Percentiles rank a stretch among this genome's conserved stretches.
Conservation (phyloP, 2,113 vertebrate genomes). For the Pampusana beccarii region DNA sequence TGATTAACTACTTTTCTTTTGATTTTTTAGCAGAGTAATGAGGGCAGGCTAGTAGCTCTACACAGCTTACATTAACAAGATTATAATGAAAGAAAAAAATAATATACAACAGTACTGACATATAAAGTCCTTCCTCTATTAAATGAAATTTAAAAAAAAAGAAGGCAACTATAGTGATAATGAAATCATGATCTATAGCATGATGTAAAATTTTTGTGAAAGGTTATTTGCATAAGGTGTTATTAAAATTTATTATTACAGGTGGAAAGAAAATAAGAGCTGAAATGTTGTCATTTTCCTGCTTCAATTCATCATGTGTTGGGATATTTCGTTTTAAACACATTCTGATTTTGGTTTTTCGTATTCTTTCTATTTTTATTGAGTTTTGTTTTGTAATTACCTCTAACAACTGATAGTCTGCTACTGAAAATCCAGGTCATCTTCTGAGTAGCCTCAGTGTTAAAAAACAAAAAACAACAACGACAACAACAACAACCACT, state of each 20-base stretch:
- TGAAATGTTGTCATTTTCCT: neutral
- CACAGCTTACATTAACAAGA: neutral
- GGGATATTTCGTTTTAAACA: neutral
- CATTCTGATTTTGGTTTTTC: neutral
- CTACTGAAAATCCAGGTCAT: neutral
- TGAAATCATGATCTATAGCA: neutral
- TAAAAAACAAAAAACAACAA: neutral
- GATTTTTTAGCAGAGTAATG: neutral
- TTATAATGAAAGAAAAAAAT: neutral
- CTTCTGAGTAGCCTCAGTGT: neutral
- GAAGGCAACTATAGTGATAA: neutral
- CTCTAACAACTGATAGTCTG: neutral
- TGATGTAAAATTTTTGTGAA: neutral
- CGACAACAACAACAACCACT: neutral
- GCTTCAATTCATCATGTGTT: neutral
- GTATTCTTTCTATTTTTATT: neutral
- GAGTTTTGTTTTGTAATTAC: neutral
- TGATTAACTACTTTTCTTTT: neutral
- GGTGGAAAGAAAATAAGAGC: neutral
- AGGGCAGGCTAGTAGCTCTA: neutral
- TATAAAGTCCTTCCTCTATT: neutral
- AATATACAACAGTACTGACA: accelerated
- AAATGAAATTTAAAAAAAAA: neutral
- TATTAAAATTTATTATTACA: neutral
- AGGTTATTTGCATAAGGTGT: neutral